Conservation (phyloP, 2,888 invertebrate genomes). For the Urechis unicinctus region DNA sequence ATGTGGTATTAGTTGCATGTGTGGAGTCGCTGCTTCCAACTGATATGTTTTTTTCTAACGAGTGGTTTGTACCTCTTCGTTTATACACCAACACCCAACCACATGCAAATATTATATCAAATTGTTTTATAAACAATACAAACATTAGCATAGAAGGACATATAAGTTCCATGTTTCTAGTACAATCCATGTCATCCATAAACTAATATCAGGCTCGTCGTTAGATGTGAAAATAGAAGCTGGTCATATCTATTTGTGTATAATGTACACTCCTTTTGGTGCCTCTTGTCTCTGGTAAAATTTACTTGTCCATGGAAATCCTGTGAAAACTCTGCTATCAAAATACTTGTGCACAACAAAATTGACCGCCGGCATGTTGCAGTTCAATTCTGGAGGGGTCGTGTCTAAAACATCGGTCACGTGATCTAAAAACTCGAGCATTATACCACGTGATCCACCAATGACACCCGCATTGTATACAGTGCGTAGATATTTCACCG, state of each 20-base stretch:
- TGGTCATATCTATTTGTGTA: constrained; percentile 1
- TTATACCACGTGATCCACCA: background rate
- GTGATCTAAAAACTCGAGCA: background rate
- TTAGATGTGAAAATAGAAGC: too few relatives aligned
- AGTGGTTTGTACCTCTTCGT: too few relatives aligned
- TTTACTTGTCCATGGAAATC: background rate
- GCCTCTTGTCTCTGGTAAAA: background rate
- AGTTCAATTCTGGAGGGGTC: background rate
- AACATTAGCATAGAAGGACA: too few relatives aligned
- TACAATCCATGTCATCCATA: too few relatives aligned
- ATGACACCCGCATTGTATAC: constrained; percentile 1
- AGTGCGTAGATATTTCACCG: background rate
- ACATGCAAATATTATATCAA: too few relatives aligned
- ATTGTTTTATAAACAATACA: too few relatives aligned
- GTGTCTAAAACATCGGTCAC: background rate
- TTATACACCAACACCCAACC: too few relatives aligned
- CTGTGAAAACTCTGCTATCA: background rate
- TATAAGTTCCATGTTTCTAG: too few relatives aligned
- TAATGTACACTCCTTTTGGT: background rate
- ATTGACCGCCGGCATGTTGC: constrained; percentile 1
- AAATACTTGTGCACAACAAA: constrained; percentile 1
- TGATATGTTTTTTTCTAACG: too few relatives aligned
- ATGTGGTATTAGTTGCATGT: too few relatives aligned
- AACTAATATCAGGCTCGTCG: too few relatives aligned
- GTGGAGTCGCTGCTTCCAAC: too few relatives aligned